These are phyloP conservation scores for Cordilura impudica DNA, from an alignment of 2,888 invertebrate genomes.

Conservation along the genomic window DNA sequence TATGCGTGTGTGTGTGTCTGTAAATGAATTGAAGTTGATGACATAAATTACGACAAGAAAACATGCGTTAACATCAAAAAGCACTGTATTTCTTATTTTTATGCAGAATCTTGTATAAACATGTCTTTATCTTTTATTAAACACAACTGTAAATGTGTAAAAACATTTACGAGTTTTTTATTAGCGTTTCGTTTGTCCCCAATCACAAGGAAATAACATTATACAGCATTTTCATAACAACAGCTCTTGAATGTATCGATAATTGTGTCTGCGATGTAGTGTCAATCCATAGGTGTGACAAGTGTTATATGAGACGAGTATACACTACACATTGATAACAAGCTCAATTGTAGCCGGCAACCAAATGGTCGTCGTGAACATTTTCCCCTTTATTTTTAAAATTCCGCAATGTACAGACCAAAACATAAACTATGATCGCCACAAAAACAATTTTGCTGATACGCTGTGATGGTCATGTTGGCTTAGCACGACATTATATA, in stretches of 20 bases:
- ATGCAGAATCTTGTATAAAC: neutral
- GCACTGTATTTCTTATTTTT: neutral
- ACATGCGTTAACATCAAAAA: conserved; percentile 17
- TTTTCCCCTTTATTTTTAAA: conserved; percentile 16
- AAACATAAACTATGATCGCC: neutral
- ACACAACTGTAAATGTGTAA: conserved; percentile 9
- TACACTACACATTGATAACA: conserved; percentile 16
- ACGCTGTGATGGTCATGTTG: neutral
- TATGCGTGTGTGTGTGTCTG: conserved; percentile 17
- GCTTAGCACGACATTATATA: too few relatives aligned
- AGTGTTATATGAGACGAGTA: neutral
- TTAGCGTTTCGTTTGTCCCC: conserved; percentile 4
- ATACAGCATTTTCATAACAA: conserved; percentile 3
- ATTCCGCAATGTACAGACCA: neutral
- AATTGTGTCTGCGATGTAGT: neutral
- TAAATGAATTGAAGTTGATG: conserved; percentile 19
- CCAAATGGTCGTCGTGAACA: conserved; percentile 19
- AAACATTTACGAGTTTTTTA: conserved; percentile 18
- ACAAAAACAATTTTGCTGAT: neutral
- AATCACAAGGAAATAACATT: conserved; percentile 23
- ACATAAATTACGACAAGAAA: conserved; percentile 41
- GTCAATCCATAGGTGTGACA: neutral
- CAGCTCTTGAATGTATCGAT: neutral
- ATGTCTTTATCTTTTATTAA: conserved; percentile 19
- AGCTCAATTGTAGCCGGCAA: conserved; percentile 25